Percentiles rank a stretch among this genome's conserved stretches.
Conservation (phyloP, 2,113 vertebrate species). For the Phasianus colchicus region DNA sequence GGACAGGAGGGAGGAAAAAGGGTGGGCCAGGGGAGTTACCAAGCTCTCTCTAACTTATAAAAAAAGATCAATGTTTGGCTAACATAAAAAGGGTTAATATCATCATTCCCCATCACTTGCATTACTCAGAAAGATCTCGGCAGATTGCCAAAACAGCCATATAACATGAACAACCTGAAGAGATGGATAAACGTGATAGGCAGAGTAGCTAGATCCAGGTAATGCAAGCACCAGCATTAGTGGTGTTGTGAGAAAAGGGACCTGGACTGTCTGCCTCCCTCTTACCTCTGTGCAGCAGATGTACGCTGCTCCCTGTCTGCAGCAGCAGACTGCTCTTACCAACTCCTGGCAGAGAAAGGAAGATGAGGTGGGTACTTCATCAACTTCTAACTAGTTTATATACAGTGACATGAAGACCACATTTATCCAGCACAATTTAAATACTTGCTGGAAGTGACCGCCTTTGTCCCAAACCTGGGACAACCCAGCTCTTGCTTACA, state of each 20-base stretch:
- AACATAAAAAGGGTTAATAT: slow-evolving; percentile 16
- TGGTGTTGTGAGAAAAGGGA: not conserved
- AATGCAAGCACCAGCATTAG: not conserved
- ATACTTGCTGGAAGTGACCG: not conserved
- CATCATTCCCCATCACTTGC: not conserved
- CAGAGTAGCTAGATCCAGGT: slow-evolving; percentile 24
- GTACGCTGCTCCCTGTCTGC: not conserved
- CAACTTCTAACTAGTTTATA: not conserved
- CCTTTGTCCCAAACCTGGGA: not conserved
- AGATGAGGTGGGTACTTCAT: not conserved
- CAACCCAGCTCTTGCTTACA: not conserved
- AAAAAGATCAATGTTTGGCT: not conserved
- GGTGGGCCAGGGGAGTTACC: not conserved
- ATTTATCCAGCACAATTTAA: not conserved
- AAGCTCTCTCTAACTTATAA: not conserved
- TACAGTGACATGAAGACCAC: not conserved
- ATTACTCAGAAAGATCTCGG: slow-evolving; percentile 19
- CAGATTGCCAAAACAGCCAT: slow-evolving; percentile 29
- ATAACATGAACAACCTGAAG: slow-evolving; percentile 28
- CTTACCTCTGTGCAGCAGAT: not conserved
- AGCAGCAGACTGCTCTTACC: not conserved
- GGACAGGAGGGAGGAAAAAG: not conserved
- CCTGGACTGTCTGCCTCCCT: rapidly evolving
- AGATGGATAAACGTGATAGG: not conserved
- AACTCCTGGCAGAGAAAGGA: not conserved